These are phyloP conservation scores for Papilio aristodemus DNA, from an alignment of 1,140 invertebrate genomes.

Conservation along the genomic window DNA sequence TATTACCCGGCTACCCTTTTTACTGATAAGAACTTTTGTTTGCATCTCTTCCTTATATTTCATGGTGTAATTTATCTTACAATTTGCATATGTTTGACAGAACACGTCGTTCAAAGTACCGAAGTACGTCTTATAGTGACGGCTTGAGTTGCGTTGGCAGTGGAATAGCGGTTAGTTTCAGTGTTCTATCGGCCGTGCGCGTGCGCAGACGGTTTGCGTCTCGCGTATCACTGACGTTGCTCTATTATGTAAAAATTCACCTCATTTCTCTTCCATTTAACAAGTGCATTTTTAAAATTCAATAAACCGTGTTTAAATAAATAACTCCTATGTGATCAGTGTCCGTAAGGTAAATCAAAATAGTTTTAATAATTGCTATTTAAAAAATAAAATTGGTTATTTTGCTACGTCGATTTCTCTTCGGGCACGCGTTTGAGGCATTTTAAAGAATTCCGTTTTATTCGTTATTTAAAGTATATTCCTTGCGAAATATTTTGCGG, in stretches of 20 bases:
- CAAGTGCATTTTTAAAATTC: slow-evolving; percentile 49
- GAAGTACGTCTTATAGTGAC: slow-evolving; percentile 3
- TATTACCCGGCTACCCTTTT: neutral
- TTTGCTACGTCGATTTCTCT: slow-evolving; percentile 48
- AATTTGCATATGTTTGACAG: slow-evolving; percentile 7
- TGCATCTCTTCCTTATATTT: neutral
- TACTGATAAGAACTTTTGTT: neutral
- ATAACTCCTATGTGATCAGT: slow-evolving; percentile 36
- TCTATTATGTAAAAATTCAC: slow-evolving; percentile 45
- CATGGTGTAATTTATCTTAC: neutral
- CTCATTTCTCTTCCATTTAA: slow-evolving; percentile 35
- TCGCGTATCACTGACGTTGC: slow-evolving; percentile 40
- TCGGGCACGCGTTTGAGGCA: slow-evolving; percentile 44
- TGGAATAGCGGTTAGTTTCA: slow-evolving; percentile 39
- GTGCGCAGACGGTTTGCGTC: slow-evolving; percentile 43
- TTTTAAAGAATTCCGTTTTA: neutral
- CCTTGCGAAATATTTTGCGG: slow-evolving; percentile 25
- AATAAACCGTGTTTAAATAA: slow-evolving; percentile 33
- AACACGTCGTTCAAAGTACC: neutral
- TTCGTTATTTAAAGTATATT: neutral
- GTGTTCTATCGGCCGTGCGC: slow-evolving; percentile 50
- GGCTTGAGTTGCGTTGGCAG: slow-evolving; percentile 11
- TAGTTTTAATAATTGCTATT: slow-evolving; percentile 30
- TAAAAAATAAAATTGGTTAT: slow-evolving; percentile 34
- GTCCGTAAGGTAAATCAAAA: slow-evolving; percentile 40